phyloP scores from a whole-genome alignment of 1,140 invertebrate genomes.

The Megathymus violae region DNA sequence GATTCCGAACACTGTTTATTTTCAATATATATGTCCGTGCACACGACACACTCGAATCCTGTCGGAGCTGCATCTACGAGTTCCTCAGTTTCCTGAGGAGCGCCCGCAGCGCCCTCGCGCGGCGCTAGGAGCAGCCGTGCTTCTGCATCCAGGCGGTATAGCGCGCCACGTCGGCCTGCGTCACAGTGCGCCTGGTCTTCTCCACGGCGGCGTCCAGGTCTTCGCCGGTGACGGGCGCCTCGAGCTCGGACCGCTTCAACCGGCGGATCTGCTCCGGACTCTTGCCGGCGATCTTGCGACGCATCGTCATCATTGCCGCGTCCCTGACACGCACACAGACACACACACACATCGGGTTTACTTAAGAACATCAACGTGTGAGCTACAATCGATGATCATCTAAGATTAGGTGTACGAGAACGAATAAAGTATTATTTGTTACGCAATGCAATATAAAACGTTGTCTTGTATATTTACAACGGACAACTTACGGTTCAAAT shows the following conservation, averaged over 20 bases:
- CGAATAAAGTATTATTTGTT: too few species aligned
- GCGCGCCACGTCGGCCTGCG: conserved; percentile 94
- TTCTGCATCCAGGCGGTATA: conserved; percentile 96
- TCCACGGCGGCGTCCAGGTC: conserved; percentile 95
- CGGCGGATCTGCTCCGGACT: conserved; percentile 96
- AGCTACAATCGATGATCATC: too few species aligned
- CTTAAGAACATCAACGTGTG: too few species aligned
- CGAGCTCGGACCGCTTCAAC: conserved; percentile 96
- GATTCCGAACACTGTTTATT: too few species aligned
- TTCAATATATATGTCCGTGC: background rate
- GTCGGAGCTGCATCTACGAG: conserved; percentile 41
- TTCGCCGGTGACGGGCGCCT: conserved; percentile 93
- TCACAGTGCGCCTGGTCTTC: conserved; percentile 97
- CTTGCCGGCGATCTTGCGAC: conserved; percentile 95
- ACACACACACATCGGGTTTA: too few species aligned
- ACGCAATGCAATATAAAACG: too few species aligned
- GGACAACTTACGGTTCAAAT: too few species aligned
- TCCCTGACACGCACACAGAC: too few species aligned
- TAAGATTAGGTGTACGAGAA: too few species aligned
- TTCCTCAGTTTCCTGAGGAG: conserved; percentile 57
- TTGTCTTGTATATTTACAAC: too few species aligned
- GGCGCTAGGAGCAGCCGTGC: conserved; percentile 77
- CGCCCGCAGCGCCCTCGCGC: conserved; percentile 67
- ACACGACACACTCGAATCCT: background rate
- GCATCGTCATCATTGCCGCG: conserved; percentile 99